Conservation (phyloP, 2,113 vertebrate genomes). For the Ictidomys tridecemlineatus region DNA sequence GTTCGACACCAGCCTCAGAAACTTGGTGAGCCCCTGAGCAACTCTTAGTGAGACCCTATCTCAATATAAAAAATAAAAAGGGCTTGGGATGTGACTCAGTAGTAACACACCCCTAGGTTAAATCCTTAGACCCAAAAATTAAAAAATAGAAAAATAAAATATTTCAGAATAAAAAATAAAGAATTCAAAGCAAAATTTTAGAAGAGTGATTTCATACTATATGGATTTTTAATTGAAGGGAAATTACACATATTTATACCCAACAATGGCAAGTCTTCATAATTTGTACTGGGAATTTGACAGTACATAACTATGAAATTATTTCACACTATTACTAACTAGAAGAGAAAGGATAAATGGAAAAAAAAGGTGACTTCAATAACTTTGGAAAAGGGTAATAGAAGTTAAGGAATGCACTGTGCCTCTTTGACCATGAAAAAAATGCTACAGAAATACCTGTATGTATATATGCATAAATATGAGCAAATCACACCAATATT, state of each 20-base stretch:
- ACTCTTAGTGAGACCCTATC: too few relatives aligned
- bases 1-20: too few relatives aligned
- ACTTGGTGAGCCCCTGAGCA: too few relatives aligned
- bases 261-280: neutral
- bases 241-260: neutral
- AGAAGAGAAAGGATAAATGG: neutral
- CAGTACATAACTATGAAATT: neutral
- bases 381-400: conserved; percentile 13
- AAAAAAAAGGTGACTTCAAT: neutral
- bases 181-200: conserved; percentile 41
- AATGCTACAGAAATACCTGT: neutral
- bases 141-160: neutral
- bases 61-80: too few relatives aligned
- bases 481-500: conserved; percentile 6
- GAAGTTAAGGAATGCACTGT: neutral
- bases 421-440: conserved; percentile 3
- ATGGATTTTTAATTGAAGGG: neutral
- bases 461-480: neutral
- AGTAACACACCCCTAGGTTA: too few relatives aligned
- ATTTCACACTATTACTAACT: neutral
- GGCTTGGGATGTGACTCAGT: too few relatives aligned
- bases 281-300: conserved; percentile 31
- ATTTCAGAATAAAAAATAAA: conserved; percentile 53
- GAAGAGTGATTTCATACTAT: conserved; percentile 11
- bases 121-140: too few relatives aligned